Percentiles rank a stretch among this genome's conserved stretches.
phyloP scores from a whole-genome alignment of 1,140 invertebrate genomes.

The Papilio dardanus region DNA sequence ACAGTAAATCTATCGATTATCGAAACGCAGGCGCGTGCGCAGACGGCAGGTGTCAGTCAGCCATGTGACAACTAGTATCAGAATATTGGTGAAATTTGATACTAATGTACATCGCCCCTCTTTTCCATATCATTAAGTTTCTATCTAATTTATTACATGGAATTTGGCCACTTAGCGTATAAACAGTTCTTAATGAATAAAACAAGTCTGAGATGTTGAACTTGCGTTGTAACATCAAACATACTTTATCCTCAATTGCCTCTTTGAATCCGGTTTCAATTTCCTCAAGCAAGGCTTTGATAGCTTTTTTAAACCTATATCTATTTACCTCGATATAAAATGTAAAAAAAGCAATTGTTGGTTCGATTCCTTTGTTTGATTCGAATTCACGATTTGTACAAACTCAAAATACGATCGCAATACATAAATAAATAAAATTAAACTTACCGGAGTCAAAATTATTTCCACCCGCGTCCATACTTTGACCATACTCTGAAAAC shows the following conservation, averaged over 20 bases:
- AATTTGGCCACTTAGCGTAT: too few species aligned
- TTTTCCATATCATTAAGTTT: not conserved
- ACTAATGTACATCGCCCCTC: not conserved
- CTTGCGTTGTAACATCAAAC: not conserved
- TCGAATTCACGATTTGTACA: not conserved
- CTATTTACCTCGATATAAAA: not conserved
- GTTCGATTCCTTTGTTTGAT: too few species aligned
- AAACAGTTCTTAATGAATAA: not conserved
- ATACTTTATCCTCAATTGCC: not conserved
- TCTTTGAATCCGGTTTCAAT: not conserved
- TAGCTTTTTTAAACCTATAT: not conserved
- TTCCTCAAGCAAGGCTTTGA: not conserved
- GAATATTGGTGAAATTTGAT: not conserved
- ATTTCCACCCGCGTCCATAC: slow-evolving; percentile 84
- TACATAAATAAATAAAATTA: not conserved
- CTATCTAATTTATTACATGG: not conserved
- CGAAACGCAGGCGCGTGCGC: not conserved
- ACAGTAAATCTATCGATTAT: slow-evolving; percentile 32
- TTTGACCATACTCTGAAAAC: slow-evolving; percentile 84
- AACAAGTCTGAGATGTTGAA: not conserved
- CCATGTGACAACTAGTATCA: not conserved
- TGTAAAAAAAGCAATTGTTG: too few species aligned
- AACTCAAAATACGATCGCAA: not conserved
- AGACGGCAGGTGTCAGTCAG: slow-evolving; percentile 1
- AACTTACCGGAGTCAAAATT: slow-evolving; percentile 84